Conservation (phyloP, 2,113 vertebrate genomes). For the Brienomyrus brachyistius region DNA sequence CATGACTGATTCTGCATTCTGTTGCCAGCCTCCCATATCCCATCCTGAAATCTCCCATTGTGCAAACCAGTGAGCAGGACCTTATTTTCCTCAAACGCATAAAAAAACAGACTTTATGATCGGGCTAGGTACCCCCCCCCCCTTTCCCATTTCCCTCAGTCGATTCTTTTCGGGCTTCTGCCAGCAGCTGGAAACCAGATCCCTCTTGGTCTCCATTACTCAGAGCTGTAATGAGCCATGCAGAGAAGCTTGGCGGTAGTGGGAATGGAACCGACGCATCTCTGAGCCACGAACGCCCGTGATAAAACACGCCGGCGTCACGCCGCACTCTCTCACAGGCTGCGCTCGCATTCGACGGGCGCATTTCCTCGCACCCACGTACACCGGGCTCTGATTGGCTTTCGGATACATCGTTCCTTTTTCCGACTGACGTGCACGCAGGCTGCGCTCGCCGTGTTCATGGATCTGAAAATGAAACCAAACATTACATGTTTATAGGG, state of each 20-base stretch:
- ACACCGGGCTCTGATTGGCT: background rate
- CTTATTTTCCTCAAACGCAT: background rate
- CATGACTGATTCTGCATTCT: background rate
- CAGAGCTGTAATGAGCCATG: constrained; percentile 12
- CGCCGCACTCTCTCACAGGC: background rate
- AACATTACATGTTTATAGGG: background rate
- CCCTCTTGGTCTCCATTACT: constrained; percentile 1
- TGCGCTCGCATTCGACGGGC: background rate
- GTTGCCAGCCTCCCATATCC: background rate
- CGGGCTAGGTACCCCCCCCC: background rate
- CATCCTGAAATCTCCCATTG: background rate
- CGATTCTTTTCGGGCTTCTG: constrained; percentile 9
- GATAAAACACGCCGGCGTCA: background rate
- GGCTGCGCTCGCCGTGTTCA: background rate
- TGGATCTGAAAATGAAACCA: background rate
- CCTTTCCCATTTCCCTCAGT: background rate
- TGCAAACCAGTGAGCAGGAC: background rate
- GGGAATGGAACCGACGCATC: background rate
- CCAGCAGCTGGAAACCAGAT: constrained; percentile 20
- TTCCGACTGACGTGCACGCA: background rate
- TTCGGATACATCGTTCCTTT: background rate
- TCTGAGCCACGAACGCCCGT: background rate
- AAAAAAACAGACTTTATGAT: constrained; percentile 8
- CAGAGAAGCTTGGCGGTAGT: background rate
- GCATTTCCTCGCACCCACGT: background rate